A percentile compares a stretch with the other conserved stretches of the same genome.
phyloP scores from a whole-genome alignment of 2,113 vertebrate species.

The Arizona elegans region DNA sequence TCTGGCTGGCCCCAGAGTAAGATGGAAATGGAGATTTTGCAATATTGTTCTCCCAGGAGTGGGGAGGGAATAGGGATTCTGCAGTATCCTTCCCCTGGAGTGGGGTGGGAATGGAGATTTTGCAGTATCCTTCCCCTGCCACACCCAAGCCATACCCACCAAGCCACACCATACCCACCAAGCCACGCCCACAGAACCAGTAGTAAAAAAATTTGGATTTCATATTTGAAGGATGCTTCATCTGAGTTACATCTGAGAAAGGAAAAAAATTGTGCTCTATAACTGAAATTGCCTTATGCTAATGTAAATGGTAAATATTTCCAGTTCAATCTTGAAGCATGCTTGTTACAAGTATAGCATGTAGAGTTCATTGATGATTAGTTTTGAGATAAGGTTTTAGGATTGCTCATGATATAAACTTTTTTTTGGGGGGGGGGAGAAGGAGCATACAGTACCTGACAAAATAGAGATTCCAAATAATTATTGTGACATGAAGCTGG shows the following conservation, averaged over 20 bases:
- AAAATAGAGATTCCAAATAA: neutral
- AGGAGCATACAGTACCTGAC: neutral
- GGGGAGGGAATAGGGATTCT: too few relatives aligned
- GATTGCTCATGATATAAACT: neutral
- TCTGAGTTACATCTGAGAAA: neutral
- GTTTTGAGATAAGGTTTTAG: neutral
- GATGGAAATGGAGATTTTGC: too few relatives aligned
- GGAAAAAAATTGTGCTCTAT: neutral
- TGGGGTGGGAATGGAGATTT: too few relatives aligned
- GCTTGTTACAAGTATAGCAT: neutral
- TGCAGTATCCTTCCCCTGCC: too few relatives aligned
- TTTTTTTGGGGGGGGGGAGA: too few relatives aligned
- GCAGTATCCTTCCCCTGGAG: too few relatives aligned
- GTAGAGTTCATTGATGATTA: neutral
- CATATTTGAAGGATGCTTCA: neutral
- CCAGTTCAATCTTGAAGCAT: neutral
- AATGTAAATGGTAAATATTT: neutral
- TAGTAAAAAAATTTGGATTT: too few relatives aligned
- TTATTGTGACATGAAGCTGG: neutral
- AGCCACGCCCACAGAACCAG: too few relatives aligned
- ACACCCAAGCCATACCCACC: too few relatives aligned
- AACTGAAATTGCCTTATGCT: neutral
- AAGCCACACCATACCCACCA: too few relatives aligned
- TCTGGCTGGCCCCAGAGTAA: too few relatives aligned
- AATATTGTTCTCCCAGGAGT: too few relatives aligned